A percentile compares a stretch with the other conserved stretches of the same genome.
Evolutionary conservation across 1,140 invertebrate genomes (phyloP).

Genomic region (Eumeta japonica): DNA sequence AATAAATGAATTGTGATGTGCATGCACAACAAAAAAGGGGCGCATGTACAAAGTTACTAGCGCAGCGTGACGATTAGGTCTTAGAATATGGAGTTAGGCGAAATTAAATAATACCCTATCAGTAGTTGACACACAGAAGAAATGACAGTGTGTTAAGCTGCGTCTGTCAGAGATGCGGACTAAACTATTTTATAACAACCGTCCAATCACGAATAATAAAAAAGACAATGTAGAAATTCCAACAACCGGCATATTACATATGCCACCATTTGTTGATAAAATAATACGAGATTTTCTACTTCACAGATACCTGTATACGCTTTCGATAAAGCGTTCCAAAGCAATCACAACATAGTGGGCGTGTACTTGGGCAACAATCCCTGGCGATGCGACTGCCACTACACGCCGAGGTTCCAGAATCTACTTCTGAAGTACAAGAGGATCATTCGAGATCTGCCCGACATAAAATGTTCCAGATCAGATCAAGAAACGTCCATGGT

Average conservation of each 20-base stretch:
- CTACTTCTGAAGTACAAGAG: slow-evolving; percentile 70
- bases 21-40: no score
- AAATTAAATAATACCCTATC: no score
- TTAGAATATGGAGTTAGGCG: no score
- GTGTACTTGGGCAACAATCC: slow-evolving; percentile 74
- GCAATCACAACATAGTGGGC: slow-evolving; percentile 67
- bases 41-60: no score
- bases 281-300: slow-evolving; percentile 7
- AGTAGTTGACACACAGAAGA: no score
- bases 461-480: slow-evolving; percentile 64
- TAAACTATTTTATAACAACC: neutral
- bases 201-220: neutral
- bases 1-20: no score
- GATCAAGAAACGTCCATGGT: slow-evolving; percentile 62
- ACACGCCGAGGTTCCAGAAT: slow-evolving; percentile 72
- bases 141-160: no score
- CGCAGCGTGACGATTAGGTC: no score
- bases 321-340: slow-evolving; percentile 72
- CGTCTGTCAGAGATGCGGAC: slow-evolving; percentile 4
- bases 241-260: neutral
- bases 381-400: slow-evolving; percentile 79
- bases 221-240: neutral
- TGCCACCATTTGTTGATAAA: neutral
- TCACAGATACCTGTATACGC: slow-evolving; percentile 74
- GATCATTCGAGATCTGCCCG: slow-evolving; percentile 66